Evolutionary conservation across 2,113 vertebrate genomes (phyloP).

Genomic region (Microtus richardsoni): DNA sequence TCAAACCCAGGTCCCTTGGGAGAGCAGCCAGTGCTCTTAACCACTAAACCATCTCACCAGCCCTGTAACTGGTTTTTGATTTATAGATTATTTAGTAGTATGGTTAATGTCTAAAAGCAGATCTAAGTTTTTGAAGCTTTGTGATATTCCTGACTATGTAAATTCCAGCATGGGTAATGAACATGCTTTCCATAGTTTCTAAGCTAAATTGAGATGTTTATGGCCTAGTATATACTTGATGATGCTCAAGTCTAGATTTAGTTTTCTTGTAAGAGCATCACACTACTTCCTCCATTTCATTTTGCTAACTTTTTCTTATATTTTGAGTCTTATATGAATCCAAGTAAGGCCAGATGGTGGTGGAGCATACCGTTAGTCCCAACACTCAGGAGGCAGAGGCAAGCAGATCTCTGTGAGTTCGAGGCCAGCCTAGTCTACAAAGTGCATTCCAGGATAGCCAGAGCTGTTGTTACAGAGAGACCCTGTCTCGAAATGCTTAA

Average conservation of each 20-base stretch:
- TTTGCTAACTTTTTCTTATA: not conserved
- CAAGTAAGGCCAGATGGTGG: no score
- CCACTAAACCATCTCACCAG: no score
- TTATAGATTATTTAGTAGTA: not conserved
- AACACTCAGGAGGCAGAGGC: no score
- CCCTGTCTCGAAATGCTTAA: no score
- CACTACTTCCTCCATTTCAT: not conserved
- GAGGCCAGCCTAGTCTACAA: no score
- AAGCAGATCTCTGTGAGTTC: no score
- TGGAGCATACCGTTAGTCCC: no score
- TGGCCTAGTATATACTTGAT: not conserved
- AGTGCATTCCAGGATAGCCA: no score
- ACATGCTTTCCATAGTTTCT: not conserved
- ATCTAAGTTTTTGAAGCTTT: not conserved
- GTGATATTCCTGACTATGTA: not conserved
- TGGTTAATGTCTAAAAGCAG: not conserved
- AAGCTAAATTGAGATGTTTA: not conserved
- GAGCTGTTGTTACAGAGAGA: no score
- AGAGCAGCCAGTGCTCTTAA: no score
- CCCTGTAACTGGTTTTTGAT: not conserved
- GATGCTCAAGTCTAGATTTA: not conserved
- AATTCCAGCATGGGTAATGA: not conserved
- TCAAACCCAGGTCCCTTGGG: no score
- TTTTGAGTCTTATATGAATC: not conserved
- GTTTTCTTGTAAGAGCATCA: not conserved